Conservation (phyloP, 2,888 invertebrate genomes). For the Vanessa cardui region DNA sequence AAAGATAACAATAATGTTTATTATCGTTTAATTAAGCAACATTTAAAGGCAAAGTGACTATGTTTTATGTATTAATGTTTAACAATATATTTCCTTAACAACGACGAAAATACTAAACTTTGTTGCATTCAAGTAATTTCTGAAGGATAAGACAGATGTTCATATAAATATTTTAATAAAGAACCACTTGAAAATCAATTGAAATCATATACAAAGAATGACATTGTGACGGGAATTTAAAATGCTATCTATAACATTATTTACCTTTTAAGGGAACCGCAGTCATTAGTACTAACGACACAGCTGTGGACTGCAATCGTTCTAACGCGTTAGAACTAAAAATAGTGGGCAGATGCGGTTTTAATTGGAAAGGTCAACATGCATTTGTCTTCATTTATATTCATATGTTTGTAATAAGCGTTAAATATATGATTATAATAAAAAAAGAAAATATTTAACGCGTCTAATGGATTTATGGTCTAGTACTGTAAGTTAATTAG, state of each 20-base stretch:
- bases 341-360: conserved; percentile 47
- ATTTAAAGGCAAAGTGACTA: too few relatives aligned
- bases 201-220: neutral
- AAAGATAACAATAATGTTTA: too few relatives aligned
- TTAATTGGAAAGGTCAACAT: conserved; percentile 44
- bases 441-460: neutral
- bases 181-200: neutral
- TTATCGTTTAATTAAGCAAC: too few relatives aligned
- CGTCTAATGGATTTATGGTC: too few relatives aligned
- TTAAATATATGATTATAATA: conserved; percentile 3
- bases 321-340: conserved; percentile 49
- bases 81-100: too few relatives aligned
- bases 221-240: conserved; percentile 4
- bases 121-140: too few relatives aligned
- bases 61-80: too few relatives aligned
- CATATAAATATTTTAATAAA: neutral
- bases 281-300: conserved; percentile 25
- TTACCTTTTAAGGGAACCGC: neutral
- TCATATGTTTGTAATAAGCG: conserved; percentile 38
- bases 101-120: too few relatives aligned
- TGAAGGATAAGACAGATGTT: neutral
- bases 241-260: conserved; percentile 2
- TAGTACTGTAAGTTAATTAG: too few relatives aligned
- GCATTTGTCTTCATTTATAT: conserved; percentile 42
- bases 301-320: conserved; percentile 24